Percentiles rank a stretch among this genome's conserved stretches.
Evolutionary conservation across 2,797 vertebrate species (phyloP).

Genomic region (Thaleichthys pacificus): DNA sequence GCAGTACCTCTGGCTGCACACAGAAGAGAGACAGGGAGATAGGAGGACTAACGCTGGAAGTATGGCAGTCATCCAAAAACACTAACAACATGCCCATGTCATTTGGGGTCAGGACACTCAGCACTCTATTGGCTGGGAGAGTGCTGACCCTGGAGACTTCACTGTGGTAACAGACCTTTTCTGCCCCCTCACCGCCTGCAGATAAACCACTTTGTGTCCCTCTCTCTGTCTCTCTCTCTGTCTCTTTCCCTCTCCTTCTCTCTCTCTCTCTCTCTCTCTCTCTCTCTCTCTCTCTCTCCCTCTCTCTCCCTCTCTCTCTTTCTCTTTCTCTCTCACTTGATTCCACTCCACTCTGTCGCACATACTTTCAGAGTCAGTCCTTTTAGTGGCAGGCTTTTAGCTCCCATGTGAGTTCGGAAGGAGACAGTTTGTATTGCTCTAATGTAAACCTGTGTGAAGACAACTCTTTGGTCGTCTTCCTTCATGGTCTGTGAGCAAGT

Average conservation of each 20-base stretch:
- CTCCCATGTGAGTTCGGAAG: conserved; percentile 46
- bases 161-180: conserved; percentile 24
- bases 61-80: neutral
- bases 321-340: conserved; percentile 32
- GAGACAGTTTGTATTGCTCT: neutral
- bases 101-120: neutral
- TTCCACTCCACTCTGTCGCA: conserved; percentile 55
- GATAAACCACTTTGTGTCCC: conserved; percentile 39
- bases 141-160: neutral
- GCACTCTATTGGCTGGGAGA: neutral
- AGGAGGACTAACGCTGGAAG: neutral
- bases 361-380: conserved; percentile 58
- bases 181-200: conserved; percentile 41
- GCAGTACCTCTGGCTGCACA: conserved; percentile 94
- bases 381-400: conserved; percentile 61
- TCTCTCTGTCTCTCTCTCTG: conserved; percentile 30
- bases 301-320: conserved; percentile 42
- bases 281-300: conserved; percentile 13
- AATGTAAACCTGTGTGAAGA: no score
- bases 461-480: no score
- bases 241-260: conserved; percentile 37
- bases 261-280: conserved; percentile 42
- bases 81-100: neutral
- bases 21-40: conserved; percentile 13
- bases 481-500: neutral